These are phyloP conservation scores for Pimpla rufipes DNA, from an alignment of 2,888 invertebrate species.

Conservation along the genomic window DNA sequence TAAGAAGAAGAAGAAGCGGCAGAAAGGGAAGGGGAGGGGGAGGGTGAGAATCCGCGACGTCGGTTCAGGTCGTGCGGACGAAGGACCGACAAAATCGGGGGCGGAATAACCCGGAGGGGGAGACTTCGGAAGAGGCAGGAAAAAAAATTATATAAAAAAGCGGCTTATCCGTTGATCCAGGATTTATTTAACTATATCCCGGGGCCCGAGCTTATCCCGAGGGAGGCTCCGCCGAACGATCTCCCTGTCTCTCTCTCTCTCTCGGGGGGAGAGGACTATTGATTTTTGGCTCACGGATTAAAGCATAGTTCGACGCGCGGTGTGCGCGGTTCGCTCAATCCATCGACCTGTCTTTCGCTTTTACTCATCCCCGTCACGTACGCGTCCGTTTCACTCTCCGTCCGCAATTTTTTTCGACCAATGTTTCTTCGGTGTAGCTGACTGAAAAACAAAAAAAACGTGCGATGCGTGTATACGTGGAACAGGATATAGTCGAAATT, in stretches of 20 bases:
- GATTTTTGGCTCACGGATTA: constrained; percentile 85
- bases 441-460: background rate
- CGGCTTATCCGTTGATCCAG: constrained; percentile 85
- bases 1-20: constrained; percentile 56
- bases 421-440: constrained; percentile 7
- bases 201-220: constrained; percentile 83
- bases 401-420: constrained; percentile 43
- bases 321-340: constrained; percentile 61
- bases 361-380: constrained; percentile 30
- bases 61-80: constrained; percentile 64
- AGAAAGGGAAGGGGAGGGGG: constrained; percentile 14
- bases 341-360: constrained; percentile 52
- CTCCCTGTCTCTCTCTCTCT: constrained; percentile 42
- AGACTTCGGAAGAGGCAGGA: constrained; percentile 60
- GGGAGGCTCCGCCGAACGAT: constrained; percentile 82
- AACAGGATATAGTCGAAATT: no score
- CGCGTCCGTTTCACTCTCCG: constrained; percentile 28
- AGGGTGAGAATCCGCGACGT: constrained; percentile 51
- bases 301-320: constrained; percentile 80
- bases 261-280: constrained; percentile 79
- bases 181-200: constrained; percentile 85
- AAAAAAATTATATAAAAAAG: constrained; percentile 81
- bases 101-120: constrained; percentile 56
- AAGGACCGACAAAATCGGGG: constrained; percentile 71
- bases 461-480: background rate